Evolutionary conservation across 2,888 invertebrate species (phyloP).

Genomic region (Zygaena filipendulae): DNA sequence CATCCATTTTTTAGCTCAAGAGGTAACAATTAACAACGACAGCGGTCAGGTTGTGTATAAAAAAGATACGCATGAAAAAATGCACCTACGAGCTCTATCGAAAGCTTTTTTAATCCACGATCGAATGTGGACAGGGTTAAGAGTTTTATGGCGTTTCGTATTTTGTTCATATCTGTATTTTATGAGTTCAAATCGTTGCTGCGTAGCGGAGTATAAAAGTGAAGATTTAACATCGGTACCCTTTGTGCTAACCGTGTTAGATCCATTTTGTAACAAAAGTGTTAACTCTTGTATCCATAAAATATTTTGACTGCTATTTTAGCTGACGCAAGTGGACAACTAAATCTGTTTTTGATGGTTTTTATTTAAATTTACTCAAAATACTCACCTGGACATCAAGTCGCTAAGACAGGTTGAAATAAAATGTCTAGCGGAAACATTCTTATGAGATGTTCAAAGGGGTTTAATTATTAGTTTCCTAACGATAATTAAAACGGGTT

Average conservation of each 20-base stretch:
- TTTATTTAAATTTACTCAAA: too few species aligned
- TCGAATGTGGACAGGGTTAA: conserved; percentile 31
- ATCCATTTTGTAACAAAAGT: conserved; percentile 58
- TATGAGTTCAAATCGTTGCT: conserved; percentile 36
- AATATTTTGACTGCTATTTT: conserved; percentile 65
- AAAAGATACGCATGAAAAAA: conserved; percentile 27
- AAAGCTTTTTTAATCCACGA: conserved; percentile 23
- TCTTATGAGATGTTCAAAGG: too few species aligned
- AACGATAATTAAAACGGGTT: conserved; percentile 43
- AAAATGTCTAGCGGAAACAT: too few species aligned
- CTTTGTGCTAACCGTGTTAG: conserved; percentile 50
- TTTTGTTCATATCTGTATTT: conserved; percentile 60
- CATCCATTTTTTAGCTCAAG: conserved; percentile 50
- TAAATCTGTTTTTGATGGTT: conserved; percentile 22
- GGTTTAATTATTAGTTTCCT: conserved; percentile 58
- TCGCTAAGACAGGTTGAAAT: too few species aligned
- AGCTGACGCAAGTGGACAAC: conserved; percentile 35
- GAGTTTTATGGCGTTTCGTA: conserved; percentile 51
- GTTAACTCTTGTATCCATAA: conserved; percentile 59
- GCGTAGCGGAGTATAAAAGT: conserved; percentile 42
- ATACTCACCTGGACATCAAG: too few species aligned
- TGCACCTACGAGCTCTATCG: conserved; percentile 1
- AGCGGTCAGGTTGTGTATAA: conserved; percentile 54
- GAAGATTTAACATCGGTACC: conserved; percentile 50
- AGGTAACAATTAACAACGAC: conserved; percentile 55